Base-by-base conservation (phyloP, 2,797 vertebrate genomes). In the Chaetodon trifasciatus region DNA sequence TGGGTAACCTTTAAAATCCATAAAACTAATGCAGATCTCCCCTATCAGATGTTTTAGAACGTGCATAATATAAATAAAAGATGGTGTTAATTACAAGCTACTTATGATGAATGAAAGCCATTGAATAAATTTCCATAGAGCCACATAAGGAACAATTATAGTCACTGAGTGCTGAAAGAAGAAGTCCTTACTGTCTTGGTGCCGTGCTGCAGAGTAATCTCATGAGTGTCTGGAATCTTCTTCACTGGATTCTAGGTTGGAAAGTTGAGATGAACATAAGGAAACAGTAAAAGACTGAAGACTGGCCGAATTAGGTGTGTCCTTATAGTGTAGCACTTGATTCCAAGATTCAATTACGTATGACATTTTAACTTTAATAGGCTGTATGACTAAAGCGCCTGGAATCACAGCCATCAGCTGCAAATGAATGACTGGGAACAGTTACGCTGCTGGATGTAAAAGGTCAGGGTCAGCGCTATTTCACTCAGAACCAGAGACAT, bases 151-250 rank as follows among this genome's bases (percentile, higher is more conserved):
- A 58, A 69, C 28, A 32, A 62, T 53, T 40, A 52, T n/a, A 52
- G 72, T 71, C 9, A 74, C 1, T 24, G 24, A 55, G 24, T 28
- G 53, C 52, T 72, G 49, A n/a, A 35, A 76, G 46, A 39, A 35
- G 50, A 75, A 67, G 47, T 23, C 90, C 97, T 97, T 95, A 99
- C 98, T 8, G 97, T 97, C 93, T 97, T 99, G 44, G 94, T 96
- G 89, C 98, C 97, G 19, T 99, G 98, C 72, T 96, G 96, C 50
- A 99, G 94, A 0, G 97, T 98, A 91, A 99, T 98, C 90, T 99
- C 98, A 92, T 99, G 98, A 5, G 97, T 97, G 88, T 98, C 98
- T 75, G 98, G 98, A 91, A 99, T 99, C 94, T 94, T 97, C 93
- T 97, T 99, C 53, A 99, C 92, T 71, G 97, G 97, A 85, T 96